Evolutionary conservation across 2,797 vertebrate species (phyloP).

Genomic region (Coregonus ussuriensis): DNA sequence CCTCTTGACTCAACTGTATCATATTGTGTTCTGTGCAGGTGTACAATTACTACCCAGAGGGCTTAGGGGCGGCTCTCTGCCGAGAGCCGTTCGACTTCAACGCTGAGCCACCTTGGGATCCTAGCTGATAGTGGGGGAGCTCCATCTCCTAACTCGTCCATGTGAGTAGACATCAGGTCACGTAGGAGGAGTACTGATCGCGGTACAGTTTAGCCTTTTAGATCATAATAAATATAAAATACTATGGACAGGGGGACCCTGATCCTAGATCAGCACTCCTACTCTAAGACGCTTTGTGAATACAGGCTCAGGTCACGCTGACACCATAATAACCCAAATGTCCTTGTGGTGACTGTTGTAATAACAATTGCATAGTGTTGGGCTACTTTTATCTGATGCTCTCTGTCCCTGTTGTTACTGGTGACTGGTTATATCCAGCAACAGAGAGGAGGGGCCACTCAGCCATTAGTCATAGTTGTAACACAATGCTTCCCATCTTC

Average conservation of each 20-base stretch:
- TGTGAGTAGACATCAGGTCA: conserved; percentile 78
- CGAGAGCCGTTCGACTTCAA: conserved; percentile 97
- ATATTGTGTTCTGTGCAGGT: conserved; percentile 80
- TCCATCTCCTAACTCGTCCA: conserved; percentile 94
- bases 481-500: neutral
- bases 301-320: neutral
- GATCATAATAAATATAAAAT: neutral
- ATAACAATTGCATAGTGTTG: neutral
- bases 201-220: neutral
- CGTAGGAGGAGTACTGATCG: neutral
- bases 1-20: conserved; percentile 12
- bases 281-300: neutral
- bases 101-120: conserved; percentile 99
- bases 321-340: neutral
- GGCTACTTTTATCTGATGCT: conserved; percentile 16
- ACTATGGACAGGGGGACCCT: no score
- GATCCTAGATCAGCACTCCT: no score
- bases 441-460: neutral
- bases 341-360: conserved; percentile 22
- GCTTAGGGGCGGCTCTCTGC: conserved; percentile 93
- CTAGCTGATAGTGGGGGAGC: conserved; percentile 99
- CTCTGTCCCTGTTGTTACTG: neutral
- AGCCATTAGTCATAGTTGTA: no score
- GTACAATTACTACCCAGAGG: conserved; percentile 89
- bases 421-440: conserved; percentile 9